Percentiles rank a stretch among this genome's conserved stretches.
These are phyloP conservation scores for Martes martes DNA, from an alignment of 2,113 vertebrate genomes.

Conservation along the genomic window DNA sequence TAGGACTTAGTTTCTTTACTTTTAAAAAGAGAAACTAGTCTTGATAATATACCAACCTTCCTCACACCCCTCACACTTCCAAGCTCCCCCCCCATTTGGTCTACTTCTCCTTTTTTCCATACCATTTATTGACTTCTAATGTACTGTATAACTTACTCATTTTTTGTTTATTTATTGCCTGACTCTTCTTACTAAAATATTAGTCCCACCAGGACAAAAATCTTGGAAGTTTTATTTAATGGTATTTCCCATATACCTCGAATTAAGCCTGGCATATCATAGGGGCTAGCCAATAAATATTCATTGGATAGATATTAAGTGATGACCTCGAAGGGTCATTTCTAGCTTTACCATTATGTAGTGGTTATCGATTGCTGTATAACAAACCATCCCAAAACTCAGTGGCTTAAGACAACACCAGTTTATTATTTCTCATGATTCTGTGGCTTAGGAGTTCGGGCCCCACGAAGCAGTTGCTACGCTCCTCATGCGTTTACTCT, in stretches of 20 bases:
- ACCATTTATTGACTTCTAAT: not conserved
- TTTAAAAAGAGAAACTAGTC: not conserved
- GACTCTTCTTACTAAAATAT: not conserved
- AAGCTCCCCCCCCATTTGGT: rapidly evolving
- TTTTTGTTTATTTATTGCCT: not conserved
- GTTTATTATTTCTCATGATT: not conserved
- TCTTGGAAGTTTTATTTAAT: slow-evolving; percentile 17
- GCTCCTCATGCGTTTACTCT: not conserved
- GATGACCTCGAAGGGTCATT: not conserved
- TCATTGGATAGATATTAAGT: not conserved
- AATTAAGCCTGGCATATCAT: not conserved
- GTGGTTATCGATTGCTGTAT: not conserved
- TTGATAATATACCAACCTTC: not conserved
- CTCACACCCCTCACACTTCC: not conserved
- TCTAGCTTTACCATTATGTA: not conserved
- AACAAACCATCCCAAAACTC: not conserved
- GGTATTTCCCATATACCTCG: not conserved
- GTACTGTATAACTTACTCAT: not conserved
- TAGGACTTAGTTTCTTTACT: not conserved
- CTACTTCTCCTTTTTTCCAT: not conserved
- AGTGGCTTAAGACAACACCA: not conserved
- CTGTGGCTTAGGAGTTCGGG: not conserved
- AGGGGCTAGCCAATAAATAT: not conserved
- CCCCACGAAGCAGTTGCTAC: not conserved
- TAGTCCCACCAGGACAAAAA: not conserved